A percentile compares a stretch with the other conserved stretches of the same genome.
These are phyloP conservation scores for Notodonta ziczac DNA, from an alignment of 2,888 invertebrate species.

Conservation along the genomic window DNA sequence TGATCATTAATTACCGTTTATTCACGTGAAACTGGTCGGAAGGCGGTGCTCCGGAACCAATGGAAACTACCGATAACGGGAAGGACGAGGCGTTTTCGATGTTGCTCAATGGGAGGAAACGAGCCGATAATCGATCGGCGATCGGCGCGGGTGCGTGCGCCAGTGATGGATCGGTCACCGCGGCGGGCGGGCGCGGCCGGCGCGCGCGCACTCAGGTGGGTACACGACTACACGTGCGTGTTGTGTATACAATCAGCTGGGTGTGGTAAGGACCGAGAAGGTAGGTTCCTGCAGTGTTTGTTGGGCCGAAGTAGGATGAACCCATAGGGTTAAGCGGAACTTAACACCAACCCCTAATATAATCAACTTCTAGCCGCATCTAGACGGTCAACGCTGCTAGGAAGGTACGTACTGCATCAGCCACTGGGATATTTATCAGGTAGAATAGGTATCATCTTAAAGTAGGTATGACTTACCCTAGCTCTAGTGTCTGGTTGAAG, in stretches of 20 bases:
- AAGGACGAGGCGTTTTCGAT: slow-evolving; percentile 35
- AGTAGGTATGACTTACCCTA: too few species aligned
- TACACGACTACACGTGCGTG: neutral
- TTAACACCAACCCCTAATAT: too few species aligned
- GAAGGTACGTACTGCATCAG: neutral
- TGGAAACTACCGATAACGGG: slow-evolving; percentile 42
- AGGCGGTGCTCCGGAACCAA: slow-evolving; percentile 51
- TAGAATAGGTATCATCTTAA: too few species aligned
- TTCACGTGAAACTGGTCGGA: slow-evolving; percentile 46
- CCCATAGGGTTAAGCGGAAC: too few species aligned
- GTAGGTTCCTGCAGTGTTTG: slow-evolving; percentile 4
- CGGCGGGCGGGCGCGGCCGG: slow-evolving; percentile 7
- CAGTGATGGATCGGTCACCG: slow-evolving; percentile 10
- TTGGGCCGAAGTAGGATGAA: neutral
- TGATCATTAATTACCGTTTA: too few species aligned
- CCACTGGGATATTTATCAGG: neutral
- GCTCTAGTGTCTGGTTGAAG: too few species aligned
- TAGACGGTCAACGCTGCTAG: neutral
- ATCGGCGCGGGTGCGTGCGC: neutral
- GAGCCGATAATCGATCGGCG: slow-evolving; percentile 4
- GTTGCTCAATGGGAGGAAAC: slow-evolving; percentile 61
- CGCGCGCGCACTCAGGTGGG: slow-evolving; percentile 7
- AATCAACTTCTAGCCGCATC: too few species aligned
- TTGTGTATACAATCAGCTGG: neutral
- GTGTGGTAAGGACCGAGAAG: neutral